Conservation (phyloP, 2,888 invertebrate species). For the Ormia ochracea region DNA sequence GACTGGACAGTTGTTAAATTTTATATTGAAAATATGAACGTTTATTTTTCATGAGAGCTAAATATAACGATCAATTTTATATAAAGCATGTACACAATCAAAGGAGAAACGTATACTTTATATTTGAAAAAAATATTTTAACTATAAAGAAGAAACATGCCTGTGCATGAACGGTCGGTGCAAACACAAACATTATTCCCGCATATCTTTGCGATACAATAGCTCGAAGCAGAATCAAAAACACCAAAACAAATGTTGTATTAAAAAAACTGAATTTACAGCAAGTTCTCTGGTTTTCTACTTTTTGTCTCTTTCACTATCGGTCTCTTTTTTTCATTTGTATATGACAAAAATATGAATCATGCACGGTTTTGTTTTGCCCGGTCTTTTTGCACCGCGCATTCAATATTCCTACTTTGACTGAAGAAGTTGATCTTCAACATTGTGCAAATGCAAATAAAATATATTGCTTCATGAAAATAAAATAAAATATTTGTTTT, state of each 20-base stretch:
- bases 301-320: background rate
- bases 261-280: background rate
- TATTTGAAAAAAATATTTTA: conserved; percentile 39
- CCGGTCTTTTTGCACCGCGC: conserved; percentile 8
- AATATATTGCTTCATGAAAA: too few species aligned
- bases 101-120: conserved; percentile 5
- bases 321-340: background rate
- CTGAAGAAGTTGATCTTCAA: background rate
- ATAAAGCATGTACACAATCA: too few species aligned
- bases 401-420: conserved; percentile 2
- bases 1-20: too few species aligned
- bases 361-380: conserved; percentile 31
- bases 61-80: too few species aligned
- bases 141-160: conserved; percentile 24
- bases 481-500: too few species aligned
- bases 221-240: background rate
- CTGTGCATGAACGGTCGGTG: conserved; percentile 34
- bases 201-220: conserved; percentile 36
- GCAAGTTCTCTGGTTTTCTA: conserved; percentile 8
- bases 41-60: too few species aligned
- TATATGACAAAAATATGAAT: conserved; percentile 35
- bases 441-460: background rate
- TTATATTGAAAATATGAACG: too few species aligned
- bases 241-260: background rate
- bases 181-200: conserved; percentile 1